Evolutionary conservation across 1,140 invertebrate genomes (phyloP).

Genomic region (Pantala flavescens): DNA sequence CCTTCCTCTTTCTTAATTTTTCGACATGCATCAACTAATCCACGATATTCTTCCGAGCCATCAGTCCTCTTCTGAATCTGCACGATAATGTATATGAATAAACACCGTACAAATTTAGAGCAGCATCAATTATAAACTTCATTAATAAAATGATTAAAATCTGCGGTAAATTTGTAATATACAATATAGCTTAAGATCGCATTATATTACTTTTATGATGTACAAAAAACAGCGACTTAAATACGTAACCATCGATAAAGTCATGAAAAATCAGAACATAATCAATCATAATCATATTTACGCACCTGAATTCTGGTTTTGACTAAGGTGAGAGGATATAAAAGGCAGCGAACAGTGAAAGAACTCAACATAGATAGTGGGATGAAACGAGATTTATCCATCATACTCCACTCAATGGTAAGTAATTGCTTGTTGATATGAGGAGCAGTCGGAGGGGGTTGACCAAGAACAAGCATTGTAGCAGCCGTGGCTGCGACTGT

Average conservation of each 20-base stretch:
- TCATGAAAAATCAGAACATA: too few relatives aligned
- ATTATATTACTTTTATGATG: too few relatives aligned
- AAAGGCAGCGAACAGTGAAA: slow-evolving; percentile 74
- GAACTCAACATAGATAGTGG: slow-evolving; percentile 81
- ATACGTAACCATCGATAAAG: too few relatives aligned
- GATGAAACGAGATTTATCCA: slow-evolving; percentile 90
- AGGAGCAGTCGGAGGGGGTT: not conserved
- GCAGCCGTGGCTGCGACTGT: not conserved
- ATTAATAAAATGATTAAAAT: too few relatives aligned
- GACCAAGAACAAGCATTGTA: not conserved
- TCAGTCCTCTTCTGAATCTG: not conserved
- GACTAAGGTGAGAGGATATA: slow-evolving; percentile 94
- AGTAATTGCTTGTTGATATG: slow-evolving; percentile 40
- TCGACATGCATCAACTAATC: slow-evolving; percentile 79
- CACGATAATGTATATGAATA: not conserved
- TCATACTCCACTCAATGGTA: slow-evolving; percentile 98
- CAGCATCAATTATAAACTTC: too few relatives aligned
- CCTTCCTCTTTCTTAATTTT: slow-evolving; percentile 89
- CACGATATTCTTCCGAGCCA: slow-evolving; percentile 28
- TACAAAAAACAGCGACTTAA: too few relatives aligned
- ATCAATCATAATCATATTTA: too few relatives aligned
- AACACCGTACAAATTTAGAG: too few relatives aligned
- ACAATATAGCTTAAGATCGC: too few relatives aligned
- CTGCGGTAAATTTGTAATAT: too few relatives aligned
- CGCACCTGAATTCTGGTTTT: slow-evolving; percentile 89